A percentile compares a stretch with the other conserved stretches of the same genome.
These are phyloP conservation scores for Sanderia malayensis DNA, from an alignment of 30 jellyfish, hydroid and myxozoan genomes.

Conservation along the genomic window DNA sequence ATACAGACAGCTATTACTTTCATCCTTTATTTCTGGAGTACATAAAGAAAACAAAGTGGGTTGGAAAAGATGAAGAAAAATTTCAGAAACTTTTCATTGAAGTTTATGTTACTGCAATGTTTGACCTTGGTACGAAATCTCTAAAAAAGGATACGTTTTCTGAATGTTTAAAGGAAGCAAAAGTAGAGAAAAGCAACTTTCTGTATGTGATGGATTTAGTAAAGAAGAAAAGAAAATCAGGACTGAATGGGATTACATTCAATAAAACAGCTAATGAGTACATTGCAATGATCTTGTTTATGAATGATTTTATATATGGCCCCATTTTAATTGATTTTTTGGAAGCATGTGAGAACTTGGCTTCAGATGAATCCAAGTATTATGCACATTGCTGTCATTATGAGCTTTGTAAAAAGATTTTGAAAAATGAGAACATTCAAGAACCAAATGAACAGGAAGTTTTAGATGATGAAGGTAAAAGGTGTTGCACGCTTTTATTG, in stretches of 20 bases:
- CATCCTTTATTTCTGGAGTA: slow-evolving; percentile 29
- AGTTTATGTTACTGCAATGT: background rate
- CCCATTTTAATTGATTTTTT: background rate
- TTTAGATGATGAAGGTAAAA: background rate
- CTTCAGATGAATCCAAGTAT: background rate
- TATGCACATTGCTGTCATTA: background rate
- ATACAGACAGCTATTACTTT: background rate
- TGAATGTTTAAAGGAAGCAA: slow-evolving; percentile 6
- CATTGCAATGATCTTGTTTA: slow-evolving; percentile 13
- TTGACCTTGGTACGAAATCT: slow-evolving; percentile 6
- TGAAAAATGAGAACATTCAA: background rate
- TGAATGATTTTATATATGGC: slow-evolving; percentile 2
- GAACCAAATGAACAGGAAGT: background rate
- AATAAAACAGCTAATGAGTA: slow-evolving; percentile 9
- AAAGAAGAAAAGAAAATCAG: background rate
- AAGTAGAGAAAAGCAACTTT: slow-evolving; percentile 14
- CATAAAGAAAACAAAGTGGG: slow-evolving; percentile 10
- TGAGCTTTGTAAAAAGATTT: background rate
- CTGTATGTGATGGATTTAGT: slow-evolving; percentile 8
- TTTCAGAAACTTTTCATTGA: background rate
- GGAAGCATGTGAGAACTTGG: slow-evolving; percentile 17
- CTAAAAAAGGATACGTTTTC: slow-evolving; percentile 17
- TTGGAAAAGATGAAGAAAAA: background rate
- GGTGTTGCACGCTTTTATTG: background rate
- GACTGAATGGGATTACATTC: background rate